Evolutionary conservation across 2,888 invertebrate genomes (phyloP).

Genomic region (Ophioninae sp.): DNA sequence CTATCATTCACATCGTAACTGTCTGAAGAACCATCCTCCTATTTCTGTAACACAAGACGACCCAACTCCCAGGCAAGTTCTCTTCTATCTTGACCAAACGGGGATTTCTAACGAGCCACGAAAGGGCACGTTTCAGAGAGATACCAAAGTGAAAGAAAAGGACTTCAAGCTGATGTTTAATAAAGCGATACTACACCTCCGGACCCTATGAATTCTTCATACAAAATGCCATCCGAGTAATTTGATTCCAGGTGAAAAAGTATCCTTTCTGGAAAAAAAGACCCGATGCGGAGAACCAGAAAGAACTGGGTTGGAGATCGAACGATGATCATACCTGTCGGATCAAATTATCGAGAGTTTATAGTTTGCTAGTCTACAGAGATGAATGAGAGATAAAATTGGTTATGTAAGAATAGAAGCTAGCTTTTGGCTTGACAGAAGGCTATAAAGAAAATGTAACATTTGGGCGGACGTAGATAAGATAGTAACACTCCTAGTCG

Average conservation of each 20-base stretch:
- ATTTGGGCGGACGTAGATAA: neutral
- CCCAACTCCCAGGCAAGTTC: neutral
- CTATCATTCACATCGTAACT: conserved; percentile 18
- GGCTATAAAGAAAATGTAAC: neutral
- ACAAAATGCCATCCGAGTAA: neutral
- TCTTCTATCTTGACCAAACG: conserved; percentile 10
- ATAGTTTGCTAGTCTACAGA: neutral
- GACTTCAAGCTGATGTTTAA: neutral
- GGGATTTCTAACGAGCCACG: conserved; percentile 45
- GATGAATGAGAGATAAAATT: conserved; percentile 14
- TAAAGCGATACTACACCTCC: neutral
- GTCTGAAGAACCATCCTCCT: conserved; percentile 13
- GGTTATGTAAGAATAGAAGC: neutral
- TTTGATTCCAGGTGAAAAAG: conserved; percentile 8
- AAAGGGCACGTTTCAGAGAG: conserved; percentile 37
- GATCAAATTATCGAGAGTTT: conserved; percentile 6
- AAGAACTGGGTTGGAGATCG: neutral
- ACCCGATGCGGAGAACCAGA: neutral
- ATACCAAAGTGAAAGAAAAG: conserved; percentile 19
- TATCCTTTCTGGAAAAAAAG: neutral
- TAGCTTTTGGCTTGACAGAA: neutral
- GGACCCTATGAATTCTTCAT: neutral
- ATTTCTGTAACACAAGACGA: conserved; percentile 33
- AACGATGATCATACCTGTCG: conserved; percentile 3
- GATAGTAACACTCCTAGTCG: too few species aligned